Evolutionary conservation across 2,797 vertebrate genomes (phyloP).

Genomic region (Poeciliopsis paucimaculata): DNA sequence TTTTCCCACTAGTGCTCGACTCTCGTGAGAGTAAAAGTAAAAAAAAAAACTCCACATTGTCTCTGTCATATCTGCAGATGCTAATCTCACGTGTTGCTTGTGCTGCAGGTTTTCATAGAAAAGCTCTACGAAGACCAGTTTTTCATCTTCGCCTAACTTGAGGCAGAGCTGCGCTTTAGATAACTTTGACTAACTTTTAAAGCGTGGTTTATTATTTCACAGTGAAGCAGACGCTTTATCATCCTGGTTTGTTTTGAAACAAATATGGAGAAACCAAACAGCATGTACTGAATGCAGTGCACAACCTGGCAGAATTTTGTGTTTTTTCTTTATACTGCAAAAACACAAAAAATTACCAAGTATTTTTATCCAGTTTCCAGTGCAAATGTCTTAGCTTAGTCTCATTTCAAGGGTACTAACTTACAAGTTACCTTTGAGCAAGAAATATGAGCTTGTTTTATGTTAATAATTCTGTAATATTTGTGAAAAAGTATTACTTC

Average conservation of each 20-base stretch:
- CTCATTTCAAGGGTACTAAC: too few relatives aligned
- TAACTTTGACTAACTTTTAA: background rate
- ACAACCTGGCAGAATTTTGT: background rate
- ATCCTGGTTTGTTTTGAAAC: background rate
- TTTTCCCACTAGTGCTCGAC: too few relatives aligned
- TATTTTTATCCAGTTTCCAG: too few relatives aligned
- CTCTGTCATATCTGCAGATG: background rate
- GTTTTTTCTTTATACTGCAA: background rate
- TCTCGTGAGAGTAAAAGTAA: background rate
- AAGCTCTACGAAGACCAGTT: background rate
- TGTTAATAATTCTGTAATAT: too few relatives aligned
- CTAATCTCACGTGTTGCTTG: background rate
- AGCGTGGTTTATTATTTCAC: background rate
- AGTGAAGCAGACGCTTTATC: background rate
- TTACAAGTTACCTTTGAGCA: too few relatives aligned
- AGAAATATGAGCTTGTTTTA: too few relatives aligned
- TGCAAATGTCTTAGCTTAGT: too few relatives aligned
- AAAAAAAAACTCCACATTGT: background rate
- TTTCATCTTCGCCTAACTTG: background rate
- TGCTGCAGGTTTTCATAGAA: background rate
- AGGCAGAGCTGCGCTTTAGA: background rate
- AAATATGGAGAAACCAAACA: background rate
- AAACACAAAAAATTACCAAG: too few relatives aligned
- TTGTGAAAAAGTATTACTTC: too few relatives aligned
- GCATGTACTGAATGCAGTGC: background rate